Evolutionary conservation across 2,888 invertebrate species (phyloP).

Genomic region (Hoplodrina ambigua): DNA sequence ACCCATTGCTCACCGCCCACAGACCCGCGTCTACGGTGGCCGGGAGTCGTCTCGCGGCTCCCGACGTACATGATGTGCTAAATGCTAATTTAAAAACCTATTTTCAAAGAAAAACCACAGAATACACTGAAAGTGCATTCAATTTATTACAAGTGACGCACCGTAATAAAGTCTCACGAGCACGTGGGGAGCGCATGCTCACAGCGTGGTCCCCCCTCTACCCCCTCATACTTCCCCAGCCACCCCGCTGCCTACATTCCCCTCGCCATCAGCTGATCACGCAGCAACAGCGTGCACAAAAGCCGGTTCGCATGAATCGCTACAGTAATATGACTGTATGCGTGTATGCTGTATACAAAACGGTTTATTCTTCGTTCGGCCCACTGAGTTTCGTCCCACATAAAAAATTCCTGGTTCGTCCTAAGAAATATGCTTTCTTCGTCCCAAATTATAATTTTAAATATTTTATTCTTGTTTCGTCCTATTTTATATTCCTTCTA

Average conservation of each 20-base stretch:
- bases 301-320: conserved; percentile 72
- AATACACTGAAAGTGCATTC: background rate
- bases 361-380: too few relatives aligned
- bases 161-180: conserved; percentile 78
- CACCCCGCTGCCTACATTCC: conserved; percentile 58
- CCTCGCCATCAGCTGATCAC: conserved; percentile 76
- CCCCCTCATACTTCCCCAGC: conserved; percentile 54
- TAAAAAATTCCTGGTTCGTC: too few relatives aligned
- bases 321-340: conserved; percentile 30
- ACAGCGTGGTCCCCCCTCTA: conserved; percentile 71
- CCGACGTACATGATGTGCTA: background rate
- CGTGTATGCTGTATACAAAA: conserved; percentile 29
- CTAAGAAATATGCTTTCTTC: too few relatives aligned
- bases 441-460: too few relatives aligned
- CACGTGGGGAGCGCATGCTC: conserved; percentile 87
- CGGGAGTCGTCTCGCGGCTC: too few relatives aligned
- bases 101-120: conserved; percentile 17
- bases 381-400: too few relatives aligned
- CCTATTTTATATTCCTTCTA: too few relatives aligned
- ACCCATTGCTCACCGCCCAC: too few relatives aligned
- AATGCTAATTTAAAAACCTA: background rate
- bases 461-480: too few relatives aligned
- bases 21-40: too few relatives aligned
- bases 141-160: conserved; percentile 42
- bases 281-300: conserved; percentile 75